phyloP scores from a whole-genome alignment of 2,113 vertebrate genomes.

The Psilopsiagon aurifrons region DNA sequence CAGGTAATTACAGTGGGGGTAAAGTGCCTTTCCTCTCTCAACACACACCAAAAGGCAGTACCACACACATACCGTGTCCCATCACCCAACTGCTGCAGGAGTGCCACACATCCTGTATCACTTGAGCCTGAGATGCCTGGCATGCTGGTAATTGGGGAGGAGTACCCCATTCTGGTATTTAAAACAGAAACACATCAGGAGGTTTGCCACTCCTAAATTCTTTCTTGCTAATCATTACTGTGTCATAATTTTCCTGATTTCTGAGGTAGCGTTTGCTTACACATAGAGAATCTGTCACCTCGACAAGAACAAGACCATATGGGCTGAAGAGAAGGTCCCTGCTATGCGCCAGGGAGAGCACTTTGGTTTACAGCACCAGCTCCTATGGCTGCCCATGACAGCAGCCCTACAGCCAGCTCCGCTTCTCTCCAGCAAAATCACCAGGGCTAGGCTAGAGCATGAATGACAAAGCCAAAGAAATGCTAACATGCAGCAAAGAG shows the following conservation, averaged over 20 bases:
- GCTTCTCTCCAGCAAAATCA: neutral
- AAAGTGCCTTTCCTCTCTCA: neutral
- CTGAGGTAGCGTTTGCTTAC: neutral
- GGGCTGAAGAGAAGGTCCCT: neutral
- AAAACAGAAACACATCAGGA: neutral
- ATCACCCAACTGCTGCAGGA: neutral
- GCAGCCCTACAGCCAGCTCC: neutral
- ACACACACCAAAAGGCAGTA: neutral
- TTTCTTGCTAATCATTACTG: neutral
- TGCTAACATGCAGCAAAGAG: neutral
- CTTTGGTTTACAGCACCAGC: neutral
- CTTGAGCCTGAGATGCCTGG: neutral
- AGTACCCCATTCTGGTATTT: neutral
- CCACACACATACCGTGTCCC: neutral
- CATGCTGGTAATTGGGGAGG: neutral
- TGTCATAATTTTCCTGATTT: neutral
- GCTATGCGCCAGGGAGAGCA: neutral
- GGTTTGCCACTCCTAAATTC: neutral
- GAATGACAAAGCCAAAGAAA: neutral
- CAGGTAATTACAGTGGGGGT: accelerated
- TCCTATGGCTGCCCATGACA: neutral
- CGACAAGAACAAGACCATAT: neutral
- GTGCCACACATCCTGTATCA: neutral
- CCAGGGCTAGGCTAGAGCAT: neutral
- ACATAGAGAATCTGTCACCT: neutral